Conservation (phyloP, 2,797 vertebrate species). For the Crocidura indochinensis region DNA sequence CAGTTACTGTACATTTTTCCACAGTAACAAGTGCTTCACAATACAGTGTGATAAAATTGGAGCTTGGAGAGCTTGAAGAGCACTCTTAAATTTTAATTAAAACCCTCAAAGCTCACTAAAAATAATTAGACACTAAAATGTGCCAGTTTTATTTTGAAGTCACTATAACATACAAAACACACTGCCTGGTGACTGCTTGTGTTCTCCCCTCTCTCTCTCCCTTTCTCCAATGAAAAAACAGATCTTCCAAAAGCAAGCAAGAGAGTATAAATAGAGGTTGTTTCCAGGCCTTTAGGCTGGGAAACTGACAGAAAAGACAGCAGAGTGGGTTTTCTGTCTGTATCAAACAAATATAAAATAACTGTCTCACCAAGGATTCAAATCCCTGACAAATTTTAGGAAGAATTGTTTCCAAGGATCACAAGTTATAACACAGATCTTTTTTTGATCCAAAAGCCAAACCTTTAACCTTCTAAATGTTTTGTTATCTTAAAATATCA, state of each 20-base stretch:
- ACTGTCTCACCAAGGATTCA: constrained; percentile 78
- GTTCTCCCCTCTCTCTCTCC: constrained; percentile 1
- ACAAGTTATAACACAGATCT: constrained; percentile 85
- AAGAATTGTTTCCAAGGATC: constrained; percentile 87
- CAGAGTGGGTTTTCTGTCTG: constrained; percentile 75
- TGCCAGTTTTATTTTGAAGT: constrained; percentile 91
- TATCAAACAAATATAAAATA: constrained; percentile 83
- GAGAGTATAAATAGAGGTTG: constrained; percentile 85
- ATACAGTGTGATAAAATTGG: constrained; percentile 90
- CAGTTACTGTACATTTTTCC: constrained; percentile 87
- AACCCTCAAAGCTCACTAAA: constrained; percentile 92
- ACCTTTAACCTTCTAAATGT: constrained; percentile 92
- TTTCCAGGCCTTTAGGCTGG: constrained; percentile 87
- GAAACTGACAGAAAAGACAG: constrained; percentile 82
- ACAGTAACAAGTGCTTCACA: constrained; percentile 88
- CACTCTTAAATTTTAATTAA: constrained; percentile 93
- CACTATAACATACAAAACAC: constrained; percentile 84
- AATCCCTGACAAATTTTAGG: constrained; percentile 87
- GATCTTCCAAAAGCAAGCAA: constrained; percentile 87
- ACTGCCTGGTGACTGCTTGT: constrained; percentile 81
- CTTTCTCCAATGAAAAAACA: constrained; percentile 84
- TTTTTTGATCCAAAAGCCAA: constrained; percentile 89
- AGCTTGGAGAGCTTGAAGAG: constrained; percentile 91
- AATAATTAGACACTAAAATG: constrained; percentile 92
- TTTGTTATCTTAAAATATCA: constrained; percentile 92